Conservation (phyloP, 1,140 invertebrate genomes). For the Spodoptera frugiperda region DNA sequence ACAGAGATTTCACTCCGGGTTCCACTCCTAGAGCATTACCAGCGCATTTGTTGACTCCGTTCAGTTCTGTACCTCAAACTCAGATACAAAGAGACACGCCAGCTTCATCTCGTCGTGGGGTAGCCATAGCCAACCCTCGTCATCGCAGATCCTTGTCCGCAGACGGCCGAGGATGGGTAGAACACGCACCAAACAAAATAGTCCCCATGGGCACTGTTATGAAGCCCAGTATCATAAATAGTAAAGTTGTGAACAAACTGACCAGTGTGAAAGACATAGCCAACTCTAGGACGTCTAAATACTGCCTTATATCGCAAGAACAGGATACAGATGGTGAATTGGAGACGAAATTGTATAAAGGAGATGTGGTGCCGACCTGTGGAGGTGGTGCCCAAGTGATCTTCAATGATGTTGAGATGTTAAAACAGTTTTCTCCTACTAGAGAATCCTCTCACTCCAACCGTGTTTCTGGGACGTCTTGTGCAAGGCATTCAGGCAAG, state of each 20-base stretch:
- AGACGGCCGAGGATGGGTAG: conserved; percentile 93
- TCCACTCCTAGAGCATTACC: conserved; percentile 79
- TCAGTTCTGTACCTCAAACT: conserved; percentile 68
- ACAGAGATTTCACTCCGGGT: conserved; percentile 69
- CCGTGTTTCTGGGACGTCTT: conserved; percentile 62
- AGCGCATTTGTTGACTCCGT: conserved; percentile 79
- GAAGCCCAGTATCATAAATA: conserved; percentile 93
- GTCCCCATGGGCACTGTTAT: conserved; percentile 94
- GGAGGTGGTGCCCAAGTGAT: conserved; percentile 98
- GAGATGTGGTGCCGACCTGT: conserved; percentile 96
- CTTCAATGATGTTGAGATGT: conserved; percentile 97
- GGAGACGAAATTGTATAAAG: conserved; percentile 97
- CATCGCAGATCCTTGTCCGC: conserved; percentile 93
- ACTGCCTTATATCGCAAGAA: conserved; percentile 96
- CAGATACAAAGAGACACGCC: conserved; percentile 65
- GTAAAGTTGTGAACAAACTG: conserved; percentile 94
- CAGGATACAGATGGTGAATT: conserved; percentile 96
- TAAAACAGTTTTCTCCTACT: conserved; percentile 94
- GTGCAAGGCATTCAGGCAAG: conserved; percentile 78
- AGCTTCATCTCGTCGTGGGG: conserved; percentile 77
- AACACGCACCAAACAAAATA: conserved; percentile 93
- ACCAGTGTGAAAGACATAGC: conserved; percentile 90
- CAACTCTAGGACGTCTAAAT: conserved; percentile 92
- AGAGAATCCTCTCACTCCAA: conserved; percentile 54
- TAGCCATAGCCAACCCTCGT: conserved; percentile 90